These are phyloP conservation scores for Reticulitermes lucifugus DNA, from an alignment of 2,888 invertebrate genomes.

Conservation along the genomic window DNA sequence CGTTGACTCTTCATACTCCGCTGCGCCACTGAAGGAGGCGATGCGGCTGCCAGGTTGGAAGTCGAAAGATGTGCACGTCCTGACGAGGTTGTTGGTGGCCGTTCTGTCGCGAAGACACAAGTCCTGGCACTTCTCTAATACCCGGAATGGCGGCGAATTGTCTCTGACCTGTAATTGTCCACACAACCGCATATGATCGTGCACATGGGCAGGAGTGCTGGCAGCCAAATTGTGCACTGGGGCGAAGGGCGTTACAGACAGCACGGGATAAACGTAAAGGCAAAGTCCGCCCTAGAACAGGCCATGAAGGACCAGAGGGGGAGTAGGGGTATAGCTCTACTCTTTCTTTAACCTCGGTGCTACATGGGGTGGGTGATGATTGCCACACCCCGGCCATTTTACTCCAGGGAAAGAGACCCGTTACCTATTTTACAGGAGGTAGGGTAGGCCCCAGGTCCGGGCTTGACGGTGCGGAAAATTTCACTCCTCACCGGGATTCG, in stretches of 20 bases:
- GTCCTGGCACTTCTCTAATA: slow-evolving; percentile 90
- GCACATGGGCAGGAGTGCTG: neutral
- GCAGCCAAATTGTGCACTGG: neutral
- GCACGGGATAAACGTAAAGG: too few relatives aligned
- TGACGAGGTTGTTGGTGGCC: slow-evolving; percentile 81
- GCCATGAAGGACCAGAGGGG: too few relatives aligned
- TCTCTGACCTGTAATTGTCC: slow-evolving; percentile 73
- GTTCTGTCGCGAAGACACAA: slow-evolving; percentile 84
- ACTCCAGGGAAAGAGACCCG: too few relatives aligned
- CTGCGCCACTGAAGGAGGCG: slow-evolving; percentile 82
- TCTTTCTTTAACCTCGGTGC: too few relatives aligned
- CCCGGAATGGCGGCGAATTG: slow-evolving; percentile 86
- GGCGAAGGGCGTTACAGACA: neutral
- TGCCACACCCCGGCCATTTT: too few relatives aligned
- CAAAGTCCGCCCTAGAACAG: too few relatives aligned
- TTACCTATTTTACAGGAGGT: too few relatives aligned
- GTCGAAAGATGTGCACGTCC: slow-evolving; percentile 89
- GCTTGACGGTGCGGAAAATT: too few relatives aligned
- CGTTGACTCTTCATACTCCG: slow-evolving; percentile 89
- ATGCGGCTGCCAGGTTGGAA: slow-evolving; percentile 90
- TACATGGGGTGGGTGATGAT: too few relatives aligned
- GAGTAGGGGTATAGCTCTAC: too few relatives aligned
- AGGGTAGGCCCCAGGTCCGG: too few relatives aligned
- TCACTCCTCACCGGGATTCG: too few relatives aligned
- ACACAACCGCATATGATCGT: neutral